Evolutionary conservation across 1,140 invertebrate genomes (phyloP).

Genomic region (Leptoteleia sp.): DNA sequence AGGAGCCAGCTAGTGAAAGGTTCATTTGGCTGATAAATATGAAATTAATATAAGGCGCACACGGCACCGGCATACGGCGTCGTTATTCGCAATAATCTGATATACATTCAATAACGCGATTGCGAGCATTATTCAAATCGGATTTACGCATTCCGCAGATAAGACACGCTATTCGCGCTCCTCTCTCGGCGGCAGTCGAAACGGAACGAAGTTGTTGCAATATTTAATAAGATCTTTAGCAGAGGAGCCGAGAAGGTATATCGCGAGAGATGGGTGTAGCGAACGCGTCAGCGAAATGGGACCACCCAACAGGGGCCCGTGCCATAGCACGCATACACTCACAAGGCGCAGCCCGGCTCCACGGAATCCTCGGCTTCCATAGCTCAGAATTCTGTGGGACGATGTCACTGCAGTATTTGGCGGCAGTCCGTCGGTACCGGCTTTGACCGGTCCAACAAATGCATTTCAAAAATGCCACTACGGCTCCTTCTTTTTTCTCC

Average conservation of each 20-base stretch:
- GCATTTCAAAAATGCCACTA: constrained; percentile 57
- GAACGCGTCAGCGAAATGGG: constrained; percentile 79
- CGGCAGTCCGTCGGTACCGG: constrained; percentile 49
- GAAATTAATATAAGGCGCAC: constrained; percentile 43
- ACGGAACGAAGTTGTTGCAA: constrained; percentile 75
- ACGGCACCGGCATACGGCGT: constrained; percentile 8
- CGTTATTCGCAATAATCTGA: constrained; percentile 60
- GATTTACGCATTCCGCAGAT: constrained; percentile 67
- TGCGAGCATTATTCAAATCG: constrained; percentile 64
- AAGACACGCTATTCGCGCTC: constrained; percentile 61
- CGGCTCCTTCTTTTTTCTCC: constrained; percentile 48
- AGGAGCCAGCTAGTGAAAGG: constrained; percentile 13
- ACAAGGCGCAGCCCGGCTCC: constrained; percentile 44
- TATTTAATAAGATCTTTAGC: constrained; percentile 80
- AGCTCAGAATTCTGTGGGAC: constrained; percentile 68
- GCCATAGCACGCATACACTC: constrained; percentile 73
- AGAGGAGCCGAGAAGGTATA: constrained; percentile 73
- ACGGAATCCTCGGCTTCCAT: constrained; percentile 72
- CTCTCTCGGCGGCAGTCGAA: constrained; percentile 54
- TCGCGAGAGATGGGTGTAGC: constrained; percentile 77
- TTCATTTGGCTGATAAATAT: constrained; percentile 30
- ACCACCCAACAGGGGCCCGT: constrained; percentile 78
- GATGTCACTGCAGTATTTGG: constrained; percentile 62
- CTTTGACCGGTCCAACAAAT: constrained; percentile 54
- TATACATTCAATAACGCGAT: constrained; percentile 63